Base-by-base conservation (phyloP, 2,888 invertebrate species). In the Agelastica alni region DNA sequence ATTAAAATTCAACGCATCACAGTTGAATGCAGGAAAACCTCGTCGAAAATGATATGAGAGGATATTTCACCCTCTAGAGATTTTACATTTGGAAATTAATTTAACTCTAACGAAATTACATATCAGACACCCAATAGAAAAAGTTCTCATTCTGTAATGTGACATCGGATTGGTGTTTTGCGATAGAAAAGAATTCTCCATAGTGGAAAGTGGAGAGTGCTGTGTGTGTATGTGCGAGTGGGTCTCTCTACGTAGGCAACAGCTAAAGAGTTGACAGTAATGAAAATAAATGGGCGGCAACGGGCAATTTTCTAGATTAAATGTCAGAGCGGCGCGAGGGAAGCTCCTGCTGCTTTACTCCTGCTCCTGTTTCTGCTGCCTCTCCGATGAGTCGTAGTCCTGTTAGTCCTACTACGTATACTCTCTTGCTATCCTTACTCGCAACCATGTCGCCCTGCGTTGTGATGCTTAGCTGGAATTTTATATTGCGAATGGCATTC, bases 221-320 rank as follows among this genome's bases (percentile, higher is more conserved):
- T 31, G 13, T 20, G 43, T 28, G 17, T 28, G 30, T 43, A 31
- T 53, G 37, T 41, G 31, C 12, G 26, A 42, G 42, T 42, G 30
- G 42, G 51, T 43, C 42, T 46, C 28, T 30, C 34, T 48, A 43
- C 62, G 64, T 67, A 63, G 63, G 68, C 69, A 64, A 67, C 72
- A 73, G 66, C 75, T 75, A 76, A 78, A 76, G 77, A 77, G 77
- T 79, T 81, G 83, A 83, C 82, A 80, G 78, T 82, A 81, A 82
- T 81, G 80, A 80, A 82, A 80, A 82, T 78, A 80, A 81, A 82
- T 80, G 82, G 79, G 78, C 78, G 78, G 78, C 77, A 76, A 74
- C 78, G 78, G 79, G 81, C 83, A 82, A 83, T 83, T 83, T 82
- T 80, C 81, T 81, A 82, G 82, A 83, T 83, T 83, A 83, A 83